These are phyloP conservation scores for Bujurquina vittata DNA, from an alignment of 2,113 vertebrate genomes.

Conservation along the genomic window DNA sequence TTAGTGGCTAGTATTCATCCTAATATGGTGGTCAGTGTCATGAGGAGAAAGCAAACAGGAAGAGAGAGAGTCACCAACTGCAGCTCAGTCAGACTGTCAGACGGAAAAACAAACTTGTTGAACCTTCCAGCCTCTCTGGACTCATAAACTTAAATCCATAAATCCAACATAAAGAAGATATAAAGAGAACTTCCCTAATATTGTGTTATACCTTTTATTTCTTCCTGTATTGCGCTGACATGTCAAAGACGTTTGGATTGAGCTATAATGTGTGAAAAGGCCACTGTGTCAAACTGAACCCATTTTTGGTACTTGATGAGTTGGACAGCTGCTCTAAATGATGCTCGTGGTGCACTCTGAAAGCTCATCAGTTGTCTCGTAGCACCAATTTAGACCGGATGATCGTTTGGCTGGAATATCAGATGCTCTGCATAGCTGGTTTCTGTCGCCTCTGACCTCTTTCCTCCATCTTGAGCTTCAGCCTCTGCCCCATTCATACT, in stretches of 20 bases:
- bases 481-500: neutral
- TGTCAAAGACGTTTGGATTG: constrained; percentile 8
- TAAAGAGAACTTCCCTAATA: neutral
- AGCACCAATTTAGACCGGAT: neutral
- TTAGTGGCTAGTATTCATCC: constrained; percentile 41
- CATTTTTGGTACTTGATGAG: neutral
- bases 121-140: neutral
- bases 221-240: neutral
- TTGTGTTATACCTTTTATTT: neutral
- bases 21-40: constrained; percentile 15
- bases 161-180: neutral
- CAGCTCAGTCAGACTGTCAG: neutral
- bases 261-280: neutral
- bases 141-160: neutral
- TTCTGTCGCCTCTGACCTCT: neutral
- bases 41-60: constrained; percentile 30
- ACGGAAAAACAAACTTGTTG: neutral
- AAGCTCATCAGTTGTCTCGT: neutral
- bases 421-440: neutral
- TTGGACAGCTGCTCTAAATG: neutral
- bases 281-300: constrained; percentile 10
- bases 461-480: neutral
- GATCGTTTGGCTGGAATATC: neutral
- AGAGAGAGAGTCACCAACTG: neutral
- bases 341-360: neutral